Evolutionary conservation across 2,888 invertebrate species (phyloP).

Genomic region (Tanytarsus gracilentus): DNA sequence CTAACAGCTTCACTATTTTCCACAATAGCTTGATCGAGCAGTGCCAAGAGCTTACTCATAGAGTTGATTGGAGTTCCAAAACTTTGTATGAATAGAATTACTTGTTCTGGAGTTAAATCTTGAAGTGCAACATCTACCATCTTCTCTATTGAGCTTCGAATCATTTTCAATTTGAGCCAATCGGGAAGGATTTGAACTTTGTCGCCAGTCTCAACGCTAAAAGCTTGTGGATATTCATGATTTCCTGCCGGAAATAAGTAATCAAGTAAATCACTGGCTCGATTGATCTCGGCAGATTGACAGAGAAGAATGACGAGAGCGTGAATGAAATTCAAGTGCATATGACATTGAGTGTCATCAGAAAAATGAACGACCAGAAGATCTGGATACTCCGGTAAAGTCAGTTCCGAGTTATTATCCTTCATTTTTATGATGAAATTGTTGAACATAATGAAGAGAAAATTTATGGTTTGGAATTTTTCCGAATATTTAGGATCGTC

Average conservation of each 20-base stretch:
- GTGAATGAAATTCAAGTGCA: conserved; percentile 54
- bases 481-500: conserved; percentile 39
- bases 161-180: conserved; percentile 86
- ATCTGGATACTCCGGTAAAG: conserved; percentile 43
- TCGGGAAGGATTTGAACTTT: conserved; percentile 85
- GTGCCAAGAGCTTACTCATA: conserved; percentile 70
- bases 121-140: conserved; percentile 79
- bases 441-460: conserved; percentile 62
- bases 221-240: conserved; percentile 63
- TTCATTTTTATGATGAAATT: conserved; percentile 61
- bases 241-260: conserved; percentile 74
- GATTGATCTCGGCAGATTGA: conserved; percentile 49
- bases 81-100: conserved; percentile 88
- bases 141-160: conserved; percentile 70
- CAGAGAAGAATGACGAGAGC: conserved; percentile 75
- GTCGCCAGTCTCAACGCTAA: conserved; percentile 68
- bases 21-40: conserved; percentile 72
- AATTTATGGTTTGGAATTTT: conserved; percentile 55
- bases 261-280: conserved; percentile 54
- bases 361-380: conserved; percentile 42
- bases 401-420: conserved; percentile 39
- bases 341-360: conserved; percentile 40
- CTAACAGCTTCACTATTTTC: conserved; percentile 62
- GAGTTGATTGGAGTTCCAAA: conserved; percentile 88
- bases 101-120: conserved; percentile 77